Evolutionary conservation across 2,113 vertebrate species (phyloP).

Genomic region (Gadus macrocephalus): DNA sequence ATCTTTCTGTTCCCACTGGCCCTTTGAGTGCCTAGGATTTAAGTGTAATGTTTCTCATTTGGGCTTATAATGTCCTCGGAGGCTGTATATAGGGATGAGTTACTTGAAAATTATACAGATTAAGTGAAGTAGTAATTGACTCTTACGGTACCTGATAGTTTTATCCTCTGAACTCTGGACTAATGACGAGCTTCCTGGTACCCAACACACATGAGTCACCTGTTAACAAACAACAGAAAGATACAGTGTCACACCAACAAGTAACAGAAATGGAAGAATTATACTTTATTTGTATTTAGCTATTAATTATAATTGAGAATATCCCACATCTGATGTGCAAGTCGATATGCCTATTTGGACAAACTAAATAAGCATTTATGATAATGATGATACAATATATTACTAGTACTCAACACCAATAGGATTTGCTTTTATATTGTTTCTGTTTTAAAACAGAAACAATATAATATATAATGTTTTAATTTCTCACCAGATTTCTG

Average conservation of each 20-base stretch:
- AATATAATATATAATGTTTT: no score
- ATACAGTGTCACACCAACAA: neutral
- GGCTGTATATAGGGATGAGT: neutral
- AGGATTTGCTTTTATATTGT: conserved; percentile 8
- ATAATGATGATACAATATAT: no score
- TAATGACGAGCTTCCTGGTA: conserved; percentile 81
- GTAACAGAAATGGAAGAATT: neutral
- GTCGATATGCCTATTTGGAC: no score
- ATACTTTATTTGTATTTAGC: neutral
- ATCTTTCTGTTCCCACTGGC: no score
- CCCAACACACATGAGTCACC: conserved; percentile 97
- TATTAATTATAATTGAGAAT: no score
- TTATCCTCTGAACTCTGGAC: conserved; percentile 94
- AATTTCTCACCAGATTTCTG: conserved; percentile 84
- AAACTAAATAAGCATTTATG: no score
- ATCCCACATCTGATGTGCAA: no score
- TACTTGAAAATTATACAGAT: neutral
- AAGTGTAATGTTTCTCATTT: no score
- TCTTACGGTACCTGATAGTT: conserved; percentile 77
- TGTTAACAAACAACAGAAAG: conserved; percentile 48
- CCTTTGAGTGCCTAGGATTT: no score
- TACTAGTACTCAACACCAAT: neutral
- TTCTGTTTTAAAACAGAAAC: neutral
- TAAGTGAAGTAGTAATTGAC: neutral
- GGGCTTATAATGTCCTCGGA: no score